These are phyloP conservation scores for Neostethus bicornis DNA, from an alignment of 2,797 vertebrate species.

Conservation along the genomic window DNA sequence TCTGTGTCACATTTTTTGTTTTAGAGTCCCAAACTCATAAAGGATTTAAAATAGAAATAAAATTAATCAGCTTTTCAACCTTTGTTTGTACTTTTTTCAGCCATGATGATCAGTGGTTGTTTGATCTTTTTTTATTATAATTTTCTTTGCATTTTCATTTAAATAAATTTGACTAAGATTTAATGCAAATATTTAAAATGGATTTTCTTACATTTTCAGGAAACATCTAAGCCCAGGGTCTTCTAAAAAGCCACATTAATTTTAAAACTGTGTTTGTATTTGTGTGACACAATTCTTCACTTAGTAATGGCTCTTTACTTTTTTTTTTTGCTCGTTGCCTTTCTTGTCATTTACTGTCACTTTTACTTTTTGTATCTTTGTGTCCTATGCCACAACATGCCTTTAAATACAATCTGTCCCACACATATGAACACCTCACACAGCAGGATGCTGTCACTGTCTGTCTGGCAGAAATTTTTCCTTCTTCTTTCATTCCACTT, in stretches of 20 bases:
- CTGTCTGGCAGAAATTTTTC: conserved; percentile 58
- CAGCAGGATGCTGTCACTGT: conserved; percentile 23
- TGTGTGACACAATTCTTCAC: conserved; percentile 20
- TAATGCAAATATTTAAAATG: too few species aligned
- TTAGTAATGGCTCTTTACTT: conserved; percentile 55
- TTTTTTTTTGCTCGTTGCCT: conserved; percentile 46
- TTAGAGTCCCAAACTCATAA: too few species aligned
- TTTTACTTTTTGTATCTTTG: conserved; percentile 66
- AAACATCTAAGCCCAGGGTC: conserved; percentile 5
- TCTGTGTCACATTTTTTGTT: too few species aligned
- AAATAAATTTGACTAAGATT: too few species aligned
- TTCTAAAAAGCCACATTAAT: conserved; percentile 2
- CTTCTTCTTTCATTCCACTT: conserved; percentile 56
- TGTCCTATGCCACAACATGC: conserved; percentile 69
- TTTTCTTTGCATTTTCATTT: too few species aligned
- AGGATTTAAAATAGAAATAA: too few species aligned
- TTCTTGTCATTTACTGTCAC: conserved; percentile 64
- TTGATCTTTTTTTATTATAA: too few species aligned
- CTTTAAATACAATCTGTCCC: conserved; percentile 61
- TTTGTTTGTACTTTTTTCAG: too few species aligned
- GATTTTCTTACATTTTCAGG: not conserved
- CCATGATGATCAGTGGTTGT: too few species aligned
- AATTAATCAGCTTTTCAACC: too few species aligned
- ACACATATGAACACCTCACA: conserved; percentile 15
- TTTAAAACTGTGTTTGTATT: conserved; percentile 4